Base-by-base conservation (phyloP, 2,888 invertebrate species). In the Diarsia dahlii region DNA sequence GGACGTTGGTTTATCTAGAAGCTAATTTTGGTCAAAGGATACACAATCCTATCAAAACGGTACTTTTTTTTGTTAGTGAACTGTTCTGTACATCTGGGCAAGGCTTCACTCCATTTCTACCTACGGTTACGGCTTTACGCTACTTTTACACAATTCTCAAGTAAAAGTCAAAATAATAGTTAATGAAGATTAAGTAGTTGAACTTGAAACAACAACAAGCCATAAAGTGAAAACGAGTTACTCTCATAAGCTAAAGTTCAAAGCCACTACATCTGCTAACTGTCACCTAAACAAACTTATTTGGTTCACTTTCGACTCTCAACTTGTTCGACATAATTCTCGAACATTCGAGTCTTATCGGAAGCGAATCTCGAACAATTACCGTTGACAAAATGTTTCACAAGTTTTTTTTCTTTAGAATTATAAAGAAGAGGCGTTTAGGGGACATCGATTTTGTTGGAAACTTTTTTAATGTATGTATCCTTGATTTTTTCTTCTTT, bases 381-480 rank as follows among this genome's bases (percentile, higher is more conserved):
- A 87, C 75, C 69, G 74, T 71, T 78, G 79, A 86, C 81, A 87
- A 80, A 81, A 83, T 85, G 86, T 86, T 83, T 77, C 70, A 69
- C 63, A 80, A 87, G 69, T 85, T 87, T 84, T 75, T 73, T 78
- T 71, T 74, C 73, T 65, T 58, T 71, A 63, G 54, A 70, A 74
- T 71, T 76, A 80, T 80, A 62, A 85, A 68, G 66, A 60, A 28
- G n/a, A n/a, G 71, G 74, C 74, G 74, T 76, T 84, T 74, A 76
- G 69, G 74, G 54, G 70, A 77, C 83, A 78, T 76, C 74, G 85
- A 79, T 80, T 67, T 50, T 39, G 46, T 34, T 60, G 45, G 67
- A 69, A 72, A 84, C 65, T 82, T 85, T 84, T 83, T 83, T 78
- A 85, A 84, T 80, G 75, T 81, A 71, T 73, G 69, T 60, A 45